Evolutionary conservation across 2,113 vertebrate species (phyloP), one percentile per base, ranked within the genome.

Genomic region (Solenodon paradoxus): DNA sequence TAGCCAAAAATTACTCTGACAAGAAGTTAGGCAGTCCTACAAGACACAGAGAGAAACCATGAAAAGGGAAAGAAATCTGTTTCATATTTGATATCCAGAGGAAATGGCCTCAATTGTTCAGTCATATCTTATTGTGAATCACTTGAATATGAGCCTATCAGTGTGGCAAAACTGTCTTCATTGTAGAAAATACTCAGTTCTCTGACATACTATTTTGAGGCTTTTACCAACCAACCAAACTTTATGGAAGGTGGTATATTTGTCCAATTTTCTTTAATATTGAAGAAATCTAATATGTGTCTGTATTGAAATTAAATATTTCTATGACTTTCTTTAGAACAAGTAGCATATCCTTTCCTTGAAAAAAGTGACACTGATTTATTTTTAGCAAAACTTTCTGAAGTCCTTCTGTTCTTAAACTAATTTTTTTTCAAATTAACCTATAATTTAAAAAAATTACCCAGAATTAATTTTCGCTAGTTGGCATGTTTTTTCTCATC

Each of bases 401-500:
- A 95, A 84, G 68, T 66, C 68, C 12, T 5, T 83, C 28, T 80
- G 66, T 77, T 88, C 61, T 85, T 83, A 64, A 83, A 87, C 42
- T 87, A 1, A 55, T 20, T 32, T 40, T 78, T 28, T 74, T 92
- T 90, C 82, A 68, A 89, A 3, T 95, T 63, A 85, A 83, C 40
- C 53, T 66, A 47, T 64, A 85, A 77, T 88, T 97, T 75, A 84
- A 96, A 20, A 40, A 42, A 59, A n/a, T 64, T 88, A 84, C 35
- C 47, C 68, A 53, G 71, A 88, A 85, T 88, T 96, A 74, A 87
- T 96, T 96, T 93, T 78, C 66, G n/a, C 42, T 47, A 26, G 59
- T 85, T 88, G 83, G 55, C 64, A 81, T 85, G 30, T 78, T 40
- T 75, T 90, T 84, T 74, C 42, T 74, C 32, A 92, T 51, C 51